Evolutionary conservation across 2,113 vertebrate genomes (phyloP).

Genomic region (Oxygymnocypris stewartii): DNA sequence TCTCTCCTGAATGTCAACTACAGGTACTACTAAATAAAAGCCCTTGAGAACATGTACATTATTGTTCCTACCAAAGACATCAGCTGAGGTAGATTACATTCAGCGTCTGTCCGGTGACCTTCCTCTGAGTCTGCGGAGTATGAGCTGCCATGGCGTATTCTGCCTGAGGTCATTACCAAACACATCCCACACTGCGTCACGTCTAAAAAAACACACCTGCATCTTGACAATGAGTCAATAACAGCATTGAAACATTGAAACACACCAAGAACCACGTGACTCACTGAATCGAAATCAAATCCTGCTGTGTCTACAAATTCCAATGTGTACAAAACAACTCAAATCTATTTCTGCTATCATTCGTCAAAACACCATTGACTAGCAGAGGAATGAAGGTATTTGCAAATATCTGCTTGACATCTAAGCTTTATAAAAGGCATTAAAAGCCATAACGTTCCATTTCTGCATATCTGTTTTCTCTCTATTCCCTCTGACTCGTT

Average conservation of each 20-base stretch:
- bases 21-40: neutral
- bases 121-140: slow-evolving; percentile 33
- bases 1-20: neutral
- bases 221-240: neutral
- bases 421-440: slow-evolving; percentile 7
- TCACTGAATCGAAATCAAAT: neutral
- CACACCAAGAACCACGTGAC: neutral
- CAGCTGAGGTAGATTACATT: slow-evolving; percentile 29
- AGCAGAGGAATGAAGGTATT: neutral
- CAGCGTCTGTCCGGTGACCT: slow-evolving; percentile 38
- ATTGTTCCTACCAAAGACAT: slow-evolving; percentile 5
- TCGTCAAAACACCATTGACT: neutral
- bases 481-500: slow-evolving; percentile 18
- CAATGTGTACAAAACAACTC: neutral
- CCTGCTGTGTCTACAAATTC: neutral
- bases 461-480: slow-evolving; percentile 20
- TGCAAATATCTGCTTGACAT: neutral
- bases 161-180: slow-evolving; percentile 22
- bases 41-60: slow-evolving; percentile 25
- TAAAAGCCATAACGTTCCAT: slow-evolving; percentile 13
- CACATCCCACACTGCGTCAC: neutral
- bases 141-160: slow-evolving; percentile 15
- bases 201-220: neutral
- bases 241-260: neutral
- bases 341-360: neutral